phyloP scores from a whole-genome alignment of 2,888 invertebrate genomes.

The Tortrix viridana region DNA sequence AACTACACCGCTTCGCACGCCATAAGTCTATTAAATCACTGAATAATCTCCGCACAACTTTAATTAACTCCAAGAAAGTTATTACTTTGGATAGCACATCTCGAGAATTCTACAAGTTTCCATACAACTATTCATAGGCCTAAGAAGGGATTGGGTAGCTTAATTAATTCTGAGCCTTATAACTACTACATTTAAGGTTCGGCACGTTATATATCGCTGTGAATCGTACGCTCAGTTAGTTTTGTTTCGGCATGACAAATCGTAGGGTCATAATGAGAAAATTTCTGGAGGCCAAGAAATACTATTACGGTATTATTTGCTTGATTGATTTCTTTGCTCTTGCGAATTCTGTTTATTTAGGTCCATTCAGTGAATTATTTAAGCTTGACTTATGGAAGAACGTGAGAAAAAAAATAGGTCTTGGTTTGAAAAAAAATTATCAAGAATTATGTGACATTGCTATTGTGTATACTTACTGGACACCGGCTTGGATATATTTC shows the following conservation, averaged over 20 bases:
- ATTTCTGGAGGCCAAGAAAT: slow-evolving; percentile 6
- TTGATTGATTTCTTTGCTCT: slow-evolving; percentile 13
- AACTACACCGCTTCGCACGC: slow-evolving; percentile 49
- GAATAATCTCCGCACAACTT: slow-evolving; percentile 59
- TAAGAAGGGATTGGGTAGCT: background rate
- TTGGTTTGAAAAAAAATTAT: too few relatives aligned
- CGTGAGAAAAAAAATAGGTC: background rate
- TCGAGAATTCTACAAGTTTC: slow-evolving; percentile 19
- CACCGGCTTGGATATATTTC: too few relatives aligned
- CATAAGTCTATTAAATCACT: slow-evolving; percentile 40
- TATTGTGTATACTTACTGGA: too few relatives aligned
- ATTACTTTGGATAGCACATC: slow-evolving; percentile 42
- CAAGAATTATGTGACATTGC: too few relatives aligned
- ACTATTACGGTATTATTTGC: slow-evolving; percentile 13
- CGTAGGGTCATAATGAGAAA: slow-evolving; percentile 16
- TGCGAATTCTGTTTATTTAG: slow-evolving; percentile 4
- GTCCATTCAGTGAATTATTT: slow-evolving; percentile 8
- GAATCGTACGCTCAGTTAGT: slow-evolving; percentile 16
- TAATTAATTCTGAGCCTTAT: slow-evolving; percentile 17
- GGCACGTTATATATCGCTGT: background rate
- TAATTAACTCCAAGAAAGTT: slow-evolving; percentile 66
- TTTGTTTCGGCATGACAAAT: slow-evolving; percentile 29
- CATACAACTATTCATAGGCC: slow-evolving; percentile 21
- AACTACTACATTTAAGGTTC: background rate
- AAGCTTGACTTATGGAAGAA: background rate